These are phyloP conservation scores for Yponomeuta plumbellus DNA, from an alignment of 2,888 invertebrate species.

Conservation along the genomic window DNA sequence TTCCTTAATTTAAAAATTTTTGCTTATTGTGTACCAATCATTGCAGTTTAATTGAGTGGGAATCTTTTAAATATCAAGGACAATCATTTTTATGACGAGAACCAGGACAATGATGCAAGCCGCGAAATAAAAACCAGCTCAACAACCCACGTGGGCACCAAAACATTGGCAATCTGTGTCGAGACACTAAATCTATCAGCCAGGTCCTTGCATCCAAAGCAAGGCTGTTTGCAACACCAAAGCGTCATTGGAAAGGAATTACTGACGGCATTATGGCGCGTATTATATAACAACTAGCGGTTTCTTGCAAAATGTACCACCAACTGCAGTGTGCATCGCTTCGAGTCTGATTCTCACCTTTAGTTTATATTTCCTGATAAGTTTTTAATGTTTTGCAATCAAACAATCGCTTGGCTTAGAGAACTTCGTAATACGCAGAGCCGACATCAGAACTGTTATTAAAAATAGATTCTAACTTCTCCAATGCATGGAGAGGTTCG, in stretches of 20 bases:
- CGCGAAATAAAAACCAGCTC: neutral
- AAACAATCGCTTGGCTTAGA: too few relatives aligned
- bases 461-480: too few relatives aligned
- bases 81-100: too few relatives aligned
- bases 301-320: conserved; percentile 5
- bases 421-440: too few relatives aligned
- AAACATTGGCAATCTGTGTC: neutral
- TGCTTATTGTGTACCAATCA: too few relatives aligned
- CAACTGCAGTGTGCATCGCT: neutral
- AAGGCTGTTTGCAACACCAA: conserved; percentile 8
- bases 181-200: neutral
- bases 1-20: too few relatives aligned
- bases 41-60: too few relatives aligned
- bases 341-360: neutral
- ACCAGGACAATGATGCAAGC: neutral
- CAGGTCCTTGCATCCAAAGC: neutral
- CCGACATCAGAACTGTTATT: too few relatives aligned
- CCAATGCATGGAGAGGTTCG: too few relatives aligned
- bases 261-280: neutral
- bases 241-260: conserved; percentile 5
- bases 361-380: neutral
- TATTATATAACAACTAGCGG: conserved; percentile 6
- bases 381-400: neutral
- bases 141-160: neutral
- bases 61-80: too few relatives aligned